Evolutionary conservation across 2,797 vertebrate species (phyloP).

Genomic region (Podargus strigoides): DNA sequence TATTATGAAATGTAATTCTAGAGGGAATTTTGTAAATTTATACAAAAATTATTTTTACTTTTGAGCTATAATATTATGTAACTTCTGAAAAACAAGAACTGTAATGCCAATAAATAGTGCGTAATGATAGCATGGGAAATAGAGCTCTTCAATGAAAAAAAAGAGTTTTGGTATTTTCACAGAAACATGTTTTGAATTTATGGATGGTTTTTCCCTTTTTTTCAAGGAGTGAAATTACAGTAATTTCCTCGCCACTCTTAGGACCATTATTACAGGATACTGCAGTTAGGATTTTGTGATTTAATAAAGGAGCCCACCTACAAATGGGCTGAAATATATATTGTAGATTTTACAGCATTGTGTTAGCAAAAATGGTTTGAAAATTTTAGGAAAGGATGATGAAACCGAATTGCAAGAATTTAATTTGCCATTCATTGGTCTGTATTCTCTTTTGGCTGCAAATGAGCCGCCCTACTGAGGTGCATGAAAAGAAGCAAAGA

Average conservation of each 20-base stretch:
- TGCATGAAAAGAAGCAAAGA: background rate
- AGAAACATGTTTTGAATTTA: conserved; percentile 2
- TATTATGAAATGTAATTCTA: background rate
- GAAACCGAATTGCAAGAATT: background rate
- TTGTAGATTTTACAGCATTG: background rate
- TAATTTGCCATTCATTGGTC: background rate
- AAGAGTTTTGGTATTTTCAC: background rate
- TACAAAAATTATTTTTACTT: background rate
- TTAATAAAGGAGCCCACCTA: conserved; percentile 18
- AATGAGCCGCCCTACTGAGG: background rate
- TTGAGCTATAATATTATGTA: background rate
- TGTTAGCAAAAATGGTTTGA: background rate
- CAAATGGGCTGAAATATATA: background rate
- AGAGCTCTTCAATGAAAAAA: background rate
- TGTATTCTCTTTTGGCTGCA: background rate
- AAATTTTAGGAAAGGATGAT: background rate
- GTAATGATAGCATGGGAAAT: background rate
- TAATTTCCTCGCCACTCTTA: conserved; percentile 23
- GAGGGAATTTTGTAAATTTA: background rate
- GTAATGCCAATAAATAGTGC: background rate
- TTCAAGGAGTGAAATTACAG: background rate
- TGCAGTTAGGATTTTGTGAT: background rate
- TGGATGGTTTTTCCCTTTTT: background rate
- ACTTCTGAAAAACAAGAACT: background rate
- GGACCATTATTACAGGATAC: background rate